Conservation (phyloP, 2,797 vertebrate species). For the Falco columbarius region DNA sequence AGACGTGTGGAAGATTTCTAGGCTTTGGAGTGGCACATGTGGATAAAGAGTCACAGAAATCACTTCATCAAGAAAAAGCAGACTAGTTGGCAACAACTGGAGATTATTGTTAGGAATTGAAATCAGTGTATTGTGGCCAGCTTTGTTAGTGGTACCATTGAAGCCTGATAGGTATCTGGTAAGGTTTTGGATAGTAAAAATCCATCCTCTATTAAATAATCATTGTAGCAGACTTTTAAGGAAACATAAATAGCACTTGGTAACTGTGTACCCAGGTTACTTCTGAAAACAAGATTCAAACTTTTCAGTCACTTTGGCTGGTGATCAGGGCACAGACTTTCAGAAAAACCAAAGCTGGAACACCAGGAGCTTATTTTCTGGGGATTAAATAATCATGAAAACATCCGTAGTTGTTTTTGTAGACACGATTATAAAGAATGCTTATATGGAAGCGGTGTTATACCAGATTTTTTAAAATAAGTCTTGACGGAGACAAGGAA, state of each 20-base stretch:
- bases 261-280: background rate
- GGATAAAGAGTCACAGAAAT: constrained; percentile 36
- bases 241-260: background rate
- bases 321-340: background rate
- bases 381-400: background rate
- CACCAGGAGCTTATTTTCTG: background rate
- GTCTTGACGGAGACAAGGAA: background rate
- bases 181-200: background rate
- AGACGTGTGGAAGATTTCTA: background rate
- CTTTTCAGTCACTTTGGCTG: background rate
- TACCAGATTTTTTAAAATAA: background rate
- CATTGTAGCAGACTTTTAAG: background rate
- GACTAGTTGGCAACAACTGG: background rate
- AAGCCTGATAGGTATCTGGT: background rate
- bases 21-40: constrained; percentile 19
- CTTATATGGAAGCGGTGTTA: background rate
- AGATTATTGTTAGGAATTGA: constrained; percentile 11
- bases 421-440: background rate
- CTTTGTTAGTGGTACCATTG: background rate
- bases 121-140: background rate
- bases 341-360: background rate
- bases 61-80: constrained; percentile 46
- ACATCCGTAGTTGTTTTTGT: background rate
- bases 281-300: background rate
- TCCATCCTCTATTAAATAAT: background rate